Base-by-base conservation (phyloP, 2,888 invertebrate species). In the Watsonalla cultraria region DNA sequence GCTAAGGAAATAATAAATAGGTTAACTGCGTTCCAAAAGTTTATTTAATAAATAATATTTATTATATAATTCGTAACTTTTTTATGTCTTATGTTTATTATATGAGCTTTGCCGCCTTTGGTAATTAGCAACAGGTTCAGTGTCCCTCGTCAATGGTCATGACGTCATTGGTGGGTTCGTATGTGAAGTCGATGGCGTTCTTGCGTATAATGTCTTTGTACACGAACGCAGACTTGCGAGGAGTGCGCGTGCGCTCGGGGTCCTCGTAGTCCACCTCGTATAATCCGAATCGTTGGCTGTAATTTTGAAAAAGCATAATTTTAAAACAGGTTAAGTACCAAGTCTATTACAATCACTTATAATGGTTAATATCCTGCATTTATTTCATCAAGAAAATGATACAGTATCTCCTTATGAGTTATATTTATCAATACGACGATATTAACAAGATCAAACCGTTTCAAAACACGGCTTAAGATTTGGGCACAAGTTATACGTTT, bases 241-340 rank as follows among this genome's bases (percentile, higher is more conserved):
- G 74, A 0, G 75, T 73, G 51, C 79, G 77, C 15, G 72, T 68
- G 47, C 74, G 76, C n/a, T 60, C 61, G 0, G 64, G 56, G 7
- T 59, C 65, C n/a, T 66, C 61, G 60, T 66, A 79, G 57, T 80
- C 72, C 51, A 80, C 74, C 55, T 80, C 72, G 58, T 80, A 80
- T 11, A 80, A 55, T 0, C 79, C 80, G 51, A 80, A 79, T 0
- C 76, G 70, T 53, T 70, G 66, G 0, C 76, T 76, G 64, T 24
- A 60, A 60, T 24, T 24, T 24, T 24, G 2, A 24, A 1, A 24
- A 24, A n/a, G n/a, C 24, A 24, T 24, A 24, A 24, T 4, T 24
- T 24, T 24, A 24, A 24, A 24, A n/a, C n/a, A n/a, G n/a, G n/a
- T n/a, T n/a, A n/a, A n/a, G n/a, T n/a, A n/a, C n/a, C n/a, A n/a